These are phyloP conservation scores for Cherax quadricarinatus DNA, from an alignment of 1,140 invertebrate species.

Conservation along the genomic window DNA sequence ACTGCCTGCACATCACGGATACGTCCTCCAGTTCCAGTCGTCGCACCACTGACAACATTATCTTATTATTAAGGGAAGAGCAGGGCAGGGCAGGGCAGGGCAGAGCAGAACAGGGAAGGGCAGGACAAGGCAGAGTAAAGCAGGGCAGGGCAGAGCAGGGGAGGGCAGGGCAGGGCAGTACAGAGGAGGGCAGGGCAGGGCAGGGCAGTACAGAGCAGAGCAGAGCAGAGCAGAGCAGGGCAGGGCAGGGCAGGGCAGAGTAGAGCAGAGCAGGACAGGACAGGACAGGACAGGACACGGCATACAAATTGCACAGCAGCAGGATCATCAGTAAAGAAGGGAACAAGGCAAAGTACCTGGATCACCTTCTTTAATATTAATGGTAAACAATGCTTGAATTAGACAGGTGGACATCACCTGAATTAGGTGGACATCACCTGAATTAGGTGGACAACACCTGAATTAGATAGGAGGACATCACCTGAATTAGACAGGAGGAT, in stretches of 20 bases:
- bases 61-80: neutral
- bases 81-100: neutral
- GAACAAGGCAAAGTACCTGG: neutral
- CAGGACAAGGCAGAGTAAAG: neutral
- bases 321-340: neutral
- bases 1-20: slow-evolving; percentile 96
- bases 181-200: neutral
- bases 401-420: too few species aligned
- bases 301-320: neutral
- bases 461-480: too few species aligned
- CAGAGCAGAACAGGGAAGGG: neutral
- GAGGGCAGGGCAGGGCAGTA: neutral
- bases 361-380: too few species aligned
- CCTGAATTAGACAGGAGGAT: too few species aligned
- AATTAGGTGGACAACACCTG: too few species aligned
- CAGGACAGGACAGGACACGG: neutral
- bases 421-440: too few species aligned
- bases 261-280: too few species aligned
- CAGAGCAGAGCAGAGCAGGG: too few species aligned
- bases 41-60: slow-evolving; percentile 87
- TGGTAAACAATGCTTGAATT: too few species aligned
- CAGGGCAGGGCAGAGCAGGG: neutral
- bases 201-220: too few species aligned
- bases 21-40: slow-evolving; percentile 96
- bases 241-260: neutral